Base-by-base conservation (phyloP, 2,113 vertebrate genomes). In the Platichthys flesus region DNA sequence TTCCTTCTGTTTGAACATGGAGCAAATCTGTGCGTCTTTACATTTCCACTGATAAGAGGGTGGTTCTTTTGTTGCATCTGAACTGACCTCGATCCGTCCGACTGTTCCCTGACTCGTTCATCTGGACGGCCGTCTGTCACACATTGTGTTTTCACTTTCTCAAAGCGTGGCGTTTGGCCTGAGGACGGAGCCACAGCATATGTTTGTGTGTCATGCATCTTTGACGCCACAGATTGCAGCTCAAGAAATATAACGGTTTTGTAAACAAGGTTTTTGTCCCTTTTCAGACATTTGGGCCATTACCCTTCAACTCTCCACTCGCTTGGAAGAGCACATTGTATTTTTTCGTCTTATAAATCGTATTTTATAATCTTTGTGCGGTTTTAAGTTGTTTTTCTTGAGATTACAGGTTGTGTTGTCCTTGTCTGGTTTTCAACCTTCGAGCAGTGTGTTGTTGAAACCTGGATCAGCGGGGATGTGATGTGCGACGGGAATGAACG, bases 101-200 rank as follows among this genome's bases (percentile, higher is more conserved):
- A 13, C 79, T 66, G 58, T 71, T 74, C 49, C 1, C 9, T 69
- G 10, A 12, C 40, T 14, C 65, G 4, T 69, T 87, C 81, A 62
- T 82, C 73, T 80, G 82, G 37, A 60, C 26, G 70, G 67, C 84
- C 78, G 72, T 89, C 84, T 89, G 85, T 73, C 59, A 6, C 45
- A 61, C 60, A 9, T 37, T 10, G 66, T 76, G 40, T 13, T 13
- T 42, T 42, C 40, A 10, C 40, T 67, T 82, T 79, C 70, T 55
- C 18, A 56, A 79, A 76, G 58, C 13, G 57, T 9, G n/a, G 79
- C 64, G 66, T 85, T 74, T 78, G 76, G 78, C 85, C 82, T 56
- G 2, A 51, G 80, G 85, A 75, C 35, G 26, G 9, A 20, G 51
- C 42, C 55, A 20, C 67, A 26, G 79, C 90, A 85, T 88, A 88